Conservation (phyloP, 2,797 vertebrate species). For the Picus viridis region DNA sequence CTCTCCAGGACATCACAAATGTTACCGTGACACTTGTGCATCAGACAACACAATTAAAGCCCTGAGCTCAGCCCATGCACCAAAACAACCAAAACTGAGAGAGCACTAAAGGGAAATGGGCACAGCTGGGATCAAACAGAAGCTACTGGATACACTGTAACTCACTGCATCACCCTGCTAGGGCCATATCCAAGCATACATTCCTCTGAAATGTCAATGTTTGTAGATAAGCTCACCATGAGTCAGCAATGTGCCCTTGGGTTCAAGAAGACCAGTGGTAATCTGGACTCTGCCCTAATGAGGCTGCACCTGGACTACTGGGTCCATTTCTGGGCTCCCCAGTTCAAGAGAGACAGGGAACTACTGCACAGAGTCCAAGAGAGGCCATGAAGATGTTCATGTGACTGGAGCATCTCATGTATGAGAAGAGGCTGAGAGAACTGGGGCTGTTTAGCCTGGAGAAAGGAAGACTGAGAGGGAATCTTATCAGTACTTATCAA, state of each 20-base stretch:
- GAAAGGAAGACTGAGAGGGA: no score
- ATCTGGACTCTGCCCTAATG: background rate
- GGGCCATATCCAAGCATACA: background rate
- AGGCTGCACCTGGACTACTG: background rate
- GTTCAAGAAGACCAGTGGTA: background rate
- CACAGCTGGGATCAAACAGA: background rate
- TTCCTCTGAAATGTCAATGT: background rate
- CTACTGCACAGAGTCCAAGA: no score
- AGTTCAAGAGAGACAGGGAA: no score
- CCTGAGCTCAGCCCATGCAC: background rate
- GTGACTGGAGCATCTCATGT: no score
- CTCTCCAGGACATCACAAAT: background rate
- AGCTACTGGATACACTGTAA: background rate
- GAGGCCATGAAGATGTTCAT: no score
- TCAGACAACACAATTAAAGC: background rate
- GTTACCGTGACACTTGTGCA: background rate
- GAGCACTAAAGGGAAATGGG: background rate
- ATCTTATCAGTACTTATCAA: no score
- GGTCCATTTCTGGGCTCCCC: background rate
- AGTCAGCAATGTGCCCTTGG: background rate
- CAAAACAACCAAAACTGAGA: background rate
- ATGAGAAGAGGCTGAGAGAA: no score
- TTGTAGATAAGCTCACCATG: background rate
- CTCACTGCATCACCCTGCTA: background rate
- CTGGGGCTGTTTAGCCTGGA: no score